These are phyloP conservation scores for Chamaea fasciata DNA, from an alignment of 2,113 vertebrate species.

Conservation along the genomic window DNA sequence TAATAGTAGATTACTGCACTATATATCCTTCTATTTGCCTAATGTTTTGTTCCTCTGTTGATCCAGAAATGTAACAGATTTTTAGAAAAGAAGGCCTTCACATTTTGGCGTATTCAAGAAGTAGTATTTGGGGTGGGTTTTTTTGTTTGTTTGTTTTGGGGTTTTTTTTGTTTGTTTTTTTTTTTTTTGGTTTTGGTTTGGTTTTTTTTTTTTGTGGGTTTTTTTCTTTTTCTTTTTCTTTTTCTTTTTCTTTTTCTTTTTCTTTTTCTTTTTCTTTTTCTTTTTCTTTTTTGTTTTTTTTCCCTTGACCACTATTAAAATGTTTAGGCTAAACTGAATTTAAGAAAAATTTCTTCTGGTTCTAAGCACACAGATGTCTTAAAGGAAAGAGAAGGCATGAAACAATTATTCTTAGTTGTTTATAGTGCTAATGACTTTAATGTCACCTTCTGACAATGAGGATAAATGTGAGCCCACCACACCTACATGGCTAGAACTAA, in stretches of 20 bases:
- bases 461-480: not conserved
- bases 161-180: too few relatives aligned
- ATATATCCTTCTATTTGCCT: not conserved
- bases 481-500: not conserved
- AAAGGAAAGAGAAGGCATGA: not conserved
- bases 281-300: not conserved
- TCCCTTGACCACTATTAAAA: not conserved
- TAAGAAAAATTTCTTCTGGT: not conserved
- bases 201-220: fast-evolving
- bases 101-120: not conserved
- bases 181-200: not conserved
- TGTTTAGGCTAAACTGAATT: not conserved
- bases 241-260: not conserved
- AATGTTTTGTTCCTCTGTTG: not conserved
- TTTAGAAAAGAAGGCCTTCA: not conserved
- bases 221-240: too few relatives aligned
- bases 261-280: too few relatives aligned
- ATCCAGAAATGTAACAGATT: not conserved
- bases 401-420: not conserved
- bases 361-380: not conserved
- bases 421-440: not conserved
- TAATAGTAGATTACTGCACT: not conserved
- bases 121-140: fast-evolving
- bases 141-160: too few relatives aligned
- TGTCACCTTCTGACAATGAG: not conserved